Percentiles rank a stretch among this genome's conserved stretches.
Conservation (phyloP, 2,888 invertebrate species). For the Penaeus monodon region DNA sequence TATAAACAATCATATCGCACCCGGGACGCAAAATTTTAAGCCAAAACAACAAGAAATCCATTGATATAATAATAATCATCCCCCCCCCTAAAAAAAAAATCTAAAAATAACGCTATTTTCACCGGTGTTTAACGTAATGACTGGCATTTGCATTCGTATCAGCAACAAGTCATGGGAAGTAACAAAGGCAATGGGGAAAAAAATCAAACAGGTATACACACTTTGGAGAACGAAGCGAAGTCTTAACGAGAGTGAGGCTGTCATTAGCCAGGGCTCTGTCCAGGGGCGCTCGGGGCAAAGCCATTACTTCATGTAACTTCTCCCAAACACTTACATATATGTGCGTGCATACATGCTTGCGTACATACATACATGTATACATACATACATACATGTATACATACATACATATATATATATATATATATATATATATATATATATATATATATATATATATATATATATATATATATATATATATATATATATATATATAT, state of each 20-base stretch:
- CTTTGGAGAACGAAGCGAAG: not conserved
- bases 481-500: constrained; percentile 11
- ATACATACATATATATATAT: constrained; percentile 3
- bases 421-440: constrained; percentile 21
- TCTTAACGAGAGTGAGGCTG: not conserved
- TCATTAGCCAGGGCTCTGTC: not conserved
- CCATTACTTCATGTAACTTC: not conserved
- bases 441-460: constrained; percentile 25
- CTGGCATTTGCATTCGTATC: too few species aligned
- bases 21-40: too few species aligned
- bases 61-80: too few species aligned
- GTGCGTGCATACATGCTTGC: not conserved
- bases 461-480: not conserved
- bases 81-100: too few species aligned
- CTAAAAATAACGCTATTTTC: too few species aligned
- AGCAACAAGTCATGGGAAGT: too few species aligned
- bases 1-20: too few species aligned
- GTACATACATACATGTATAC: not conserved
- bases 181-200: too few species aligned
- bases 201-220: too few species aligned
- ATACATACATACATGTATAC: constrained; percentile 1
- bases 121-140: too few species aligned
- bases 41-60: too few species aligned
- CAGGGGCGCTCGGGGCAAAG: too few species aligned
- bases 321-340: not conserved